phyloP scores from a whole-genome alignment of 2,888 invertebrate genomes.

The Autographa gamma region DNA sequence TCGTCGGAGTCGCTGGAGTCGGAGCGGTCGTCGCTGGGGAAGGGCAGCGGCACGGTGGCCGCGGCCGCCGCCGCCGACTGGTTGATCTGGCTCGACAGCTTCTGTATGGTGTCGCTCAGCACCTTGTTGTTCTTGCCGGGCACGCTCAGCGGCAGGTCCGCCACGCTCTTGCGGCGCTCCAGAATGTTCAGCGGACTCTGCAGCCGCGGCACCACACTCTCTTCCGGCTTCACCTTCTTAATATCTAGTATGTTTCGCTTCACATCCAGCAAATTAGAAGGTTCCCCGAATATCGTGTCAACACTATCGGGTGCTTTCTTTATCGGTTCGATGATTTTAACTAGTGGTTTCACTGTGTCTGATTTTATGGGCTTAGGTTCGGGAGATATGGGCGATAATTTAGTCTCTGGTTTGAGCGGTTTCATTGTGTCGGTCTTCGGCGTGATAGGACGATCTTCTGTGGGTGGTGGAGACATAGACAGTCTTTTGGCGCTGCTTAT shows the following conservation, averaged over 20 bases:
- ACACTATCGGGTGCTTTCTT: constrained; percentile 70
- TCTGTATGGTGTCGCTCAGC: constrained; percentile 90
- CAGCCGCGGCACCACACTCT: constrained; percentile 74
- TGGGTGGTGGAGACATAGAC: constrained; percentile 83
- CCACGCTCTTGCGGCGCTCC: constrained; percentile 82
- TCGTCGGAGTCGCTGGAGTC: constrained; percentile 86
- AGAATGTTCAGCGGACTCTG: constrained; percentile 80
- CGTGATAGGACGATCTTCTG: constrained; percentile 74
- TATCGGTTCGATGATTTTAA: constrained; percentile 67
- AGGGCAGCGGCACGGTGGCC: constrained; percentile 74
- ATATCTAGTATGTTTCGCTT: constrained; percentile 76
- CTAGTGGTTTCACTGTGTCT: constrained; percentile 64
- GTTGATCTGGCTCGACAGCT: constrained; percentile 88
- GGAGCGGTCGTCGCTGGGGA: constrained; percentile 79
- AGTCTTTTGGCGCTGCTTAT: constrained; percentile 88
- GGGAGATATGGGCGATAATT: constrained; percentile 65
- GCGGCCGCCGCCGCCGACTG: constrained; percentile 78
- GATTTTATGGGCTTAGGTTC: constrained; percentile 66
- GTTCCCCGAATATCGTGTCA: constrained; percentile 82
- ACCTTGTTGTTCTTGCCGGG: constrained; percentile 89
- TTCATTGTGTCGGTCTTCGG: constrained; percentile 75
- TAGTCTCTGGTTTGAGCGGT: constrained; percentile 66
- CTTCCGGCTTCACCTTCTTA: constrained; percentile 78
- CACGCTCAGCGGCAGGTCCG: constrained; percentile 76
- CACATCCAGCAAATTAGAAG: constrained; percentile 75